Conservation (phyloP, 2,113 vertebrate species). For the Thomomys bottae region DNA sequence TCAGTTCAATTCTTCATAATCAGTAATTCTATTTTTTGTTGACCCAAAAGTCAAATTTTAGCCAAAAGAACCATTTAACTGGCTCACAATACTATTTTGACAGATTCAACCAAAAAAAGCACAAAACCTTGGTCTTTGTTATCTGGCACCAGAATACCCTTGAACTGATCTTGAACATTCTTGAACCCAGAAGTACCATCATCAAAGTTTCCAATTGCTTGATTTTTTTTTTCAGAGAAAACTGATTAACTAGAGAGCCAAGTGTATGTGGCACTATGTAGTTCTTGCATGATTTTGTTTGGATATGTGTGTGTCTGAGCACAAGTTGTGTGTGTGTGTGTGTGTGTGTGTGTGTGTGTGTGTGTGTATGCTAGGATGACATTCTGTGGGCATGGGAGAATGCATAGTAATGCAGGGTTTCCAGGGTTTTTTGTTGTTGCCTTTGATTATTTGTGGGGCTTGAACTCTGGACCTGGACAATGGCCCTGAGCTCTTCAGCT, state of each 20-base stretch:
- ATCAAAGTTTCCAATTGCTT: neutral
- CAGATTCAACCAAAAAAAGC: neutral
- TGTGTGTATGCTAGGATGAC: neutral
- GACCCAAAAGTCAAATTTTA: too few relatives aligned
- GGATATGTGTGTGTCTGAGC: too few relatives aligned
- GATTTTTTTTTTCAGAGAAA: neutral
- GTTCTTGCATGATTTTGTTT: neutral
- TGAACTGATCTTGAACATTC: neutral
- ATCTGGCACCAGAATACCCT: neutral
- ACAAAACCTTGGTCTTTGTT: neutral
- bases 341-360: too few relatives aligned
- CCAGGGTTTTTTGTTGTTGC: too few relatives aligned
- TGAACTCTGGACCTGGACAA: too few relatives aligned
- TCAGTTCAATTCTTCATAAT: neutral
- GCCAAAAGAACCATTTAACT: neutral
- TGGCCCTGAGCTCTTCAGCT: too few relatives aligned
- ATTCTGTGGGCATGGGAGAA: neutral
- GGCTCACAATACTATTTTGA: neutral
- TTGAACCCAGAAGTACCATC: neutral
- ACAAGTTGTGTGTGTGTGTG: too few relatives aligned
- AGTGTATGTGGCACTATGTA: neutral
- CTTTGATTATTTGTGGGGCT: too few relatives aligned
- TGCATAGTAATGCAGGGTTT: neutral
- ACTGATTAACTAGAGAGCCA: neutral
- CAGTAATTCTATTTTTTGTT: neutral